These are phyloP conservation scores for Rhaphigaster nebulosa DNA, from an alignment of 2,888 invertebrate genomes.

Conservation along the genomic window DNA sequence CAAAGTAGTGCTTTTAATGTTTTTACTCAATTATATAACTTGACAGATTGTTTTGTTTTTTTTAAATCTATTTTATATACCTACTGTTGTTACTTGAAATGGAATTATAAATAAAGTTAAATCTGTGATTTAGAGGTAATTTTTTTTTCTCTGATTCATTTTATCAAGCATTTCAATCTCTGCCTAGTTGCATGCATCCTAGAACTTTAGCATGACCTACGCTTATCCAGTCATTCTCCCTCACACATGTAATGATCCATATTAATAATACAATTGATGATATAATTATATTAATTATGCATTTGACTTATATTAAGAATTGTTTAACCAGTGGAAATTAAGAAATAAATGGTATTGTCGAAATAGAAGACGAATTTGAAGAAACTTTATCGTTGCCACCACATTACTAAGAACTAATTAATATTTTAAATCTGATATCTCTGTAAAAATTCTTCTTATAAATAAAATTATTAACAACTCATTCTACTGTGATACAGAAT, in stretches of 20 bases:
- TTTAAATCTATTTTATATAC: constrained; percentile 35
- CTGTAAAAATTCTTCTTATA: too few relatives aligned
- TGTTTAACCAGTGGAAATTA: neutral
- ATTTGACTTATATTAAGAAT: neutral
- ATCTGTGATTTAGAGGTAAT: constrained; percentile 39
- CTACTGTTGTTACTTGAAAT: constrained; percentile 8
- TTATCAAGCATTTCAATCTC: constrained; percentile 29
- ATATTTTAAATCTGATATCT: neutral
- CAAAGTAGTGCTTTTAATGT: constrained; percentile 43
- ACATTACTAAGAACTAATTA: neutral
- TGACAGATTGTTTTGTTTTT: constrained; percentile 28
- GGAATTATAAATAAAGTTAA: constrained; percentile 36
- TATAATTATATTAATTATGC: neutral
- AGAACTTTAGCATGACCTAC: neutral
- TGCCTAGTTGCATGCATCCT: constrained; percentile 14
- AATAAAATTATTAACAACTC: too few relatives aligned
- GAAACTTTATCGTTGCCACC: neutral
- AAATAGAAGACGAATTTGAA: neutral
- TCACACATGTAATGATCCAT: neutral
- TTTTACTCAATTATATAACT: neutral
- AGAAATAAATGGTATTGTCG: neutral
- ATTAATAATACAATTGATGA: neutral
- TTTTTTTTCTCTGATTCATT: constrained; percentile 3
- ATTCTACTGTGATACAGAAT: too few relatives aligned
- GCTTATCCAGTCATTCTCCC: neutral